phyloP scores from a whole-genome alignment of 2,797 vertebrate genomes.

The Pagetopsis macropterus region DNA sequence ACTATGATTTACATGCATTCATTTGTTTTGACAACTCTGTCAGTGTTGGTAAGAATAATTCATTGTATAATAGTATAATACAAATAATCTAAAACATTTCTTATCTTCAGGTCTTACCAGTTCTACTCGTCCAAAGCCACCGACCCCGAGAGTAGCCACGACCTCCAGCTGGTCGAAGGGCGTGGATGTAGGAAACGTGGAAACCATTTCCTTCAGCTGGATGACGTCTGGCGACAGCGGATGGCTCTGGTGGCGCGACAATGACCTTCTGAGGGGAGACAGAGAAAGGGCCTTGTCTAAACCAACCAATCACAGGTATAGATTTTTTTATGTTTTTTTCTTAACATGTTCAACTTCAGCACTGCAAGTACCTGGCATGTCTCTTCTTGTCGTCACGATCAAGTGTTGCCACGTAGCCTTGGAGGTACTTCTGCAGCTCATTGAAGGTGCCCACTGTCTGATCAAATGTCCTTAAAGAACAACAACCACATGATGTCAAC shows the following conservation, averaged over 20 bases:
- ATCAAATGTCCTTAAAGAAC: constrained; percentile 88
- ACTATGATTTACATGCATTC: too few relatives aligned
- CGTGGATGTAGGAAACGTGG: constrained; percentile 82
- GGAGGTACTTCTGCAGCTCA: constrained; percentile 93
- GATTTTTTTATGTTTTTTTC: background rate
- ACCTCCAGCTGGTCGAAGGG: constrained; percentile 92
- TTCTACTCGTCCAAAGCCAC: constrained; percentile 95
- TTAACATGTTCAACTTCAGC: background rate
- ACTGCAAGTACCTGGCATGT: constrained; percentile 86
- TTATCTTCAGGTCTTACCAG: constrained; percentile 83
- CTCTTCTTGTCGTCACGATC: constrained; percentile 90
- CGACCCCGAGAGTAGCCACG: constrained; percentile 91
- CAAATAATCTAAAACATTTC: background rate
- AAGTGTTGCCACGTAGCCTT: constrained; percentile 91
- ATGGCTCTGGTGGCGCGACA: constrained; percentile 83
- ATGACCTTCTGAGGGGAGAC: constrained; percentile 79
- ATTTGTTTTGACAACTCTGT: too few relatives aligned
- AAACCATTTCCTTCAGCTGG: constrained; percentile 89
- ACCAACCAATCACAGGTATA: background rate
- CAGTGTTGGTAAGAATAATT: too few relatives aligned
- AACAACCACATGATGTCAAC: constrained; percentile 11
- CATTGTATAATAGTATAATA: too few relatives aligned
- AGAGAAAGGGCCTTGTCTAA: background rate
- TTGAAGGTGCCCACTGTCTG: constrained; percentile 94
- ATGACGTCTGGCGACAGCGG: constrained; percentile 87